Evolutionary conservation across 1,140 invertebrate species (phyloP), one percentile per base, ranked within the genome.

Genomic region (Leptinotarsa lineolata): DNA sequence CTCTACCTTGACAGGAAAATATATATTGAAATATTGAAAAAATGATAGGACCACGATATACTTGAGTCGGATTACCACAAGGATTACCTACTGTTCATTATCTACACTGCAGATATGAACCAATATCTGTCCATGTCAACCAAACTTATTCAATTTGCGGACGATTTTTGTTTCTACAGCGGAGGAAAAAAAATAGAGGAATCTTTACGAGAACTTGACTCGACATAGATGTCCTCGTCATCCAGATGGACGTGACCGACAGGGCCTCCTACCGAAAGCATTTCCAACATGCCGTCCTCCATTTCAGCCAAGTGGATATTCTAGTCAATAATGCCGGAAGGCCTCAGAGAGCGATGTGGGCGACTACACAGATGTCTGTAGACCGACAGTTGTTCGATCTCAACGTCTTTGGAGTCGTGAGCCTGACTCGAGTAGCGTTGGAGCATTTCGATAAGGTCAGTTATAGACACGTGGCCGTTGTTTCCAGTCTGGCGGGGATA

Each of bases 281-380:
- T 45, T 90, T 95, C 54, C 82, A 91, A 46, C 83, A 87, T 71
- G 90, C 94, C 2, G 78, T 95, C 0, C 79, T 88, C n/a, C 89
- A 93, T 81, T 95, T 95, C 84, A 91, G 90, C 70, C 86, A 88
- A 77, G 80, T 95, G 12, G 92, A 95, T 83, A 89, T 95, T 73
- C 85, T 95, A 22, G 88, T 95, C 0, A 94, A 93, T 80, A 95
- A 95, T 86, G 94, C 93, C 16, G 94, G 94, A 4, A 84, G 93
- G 75, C 92, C 92, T 44, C 95, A 97, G 85, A 84, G 94, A 75
- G 93, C 92, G 3, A 74, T 82, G 30, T 96, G 93, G 91, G 90
- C 92, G 73, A 86, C 92, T 2, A 95, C 94, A 73, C 89, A 93
- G 2, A 63, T 95, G 1, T 80, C 86, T 66, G 93, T 96, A 1